These are phyloP conservation scores for Ambastaia sidthimunki DNA, from an alignment of 2,797 vertebrate species.

Conservation along the genomic window DNA sequence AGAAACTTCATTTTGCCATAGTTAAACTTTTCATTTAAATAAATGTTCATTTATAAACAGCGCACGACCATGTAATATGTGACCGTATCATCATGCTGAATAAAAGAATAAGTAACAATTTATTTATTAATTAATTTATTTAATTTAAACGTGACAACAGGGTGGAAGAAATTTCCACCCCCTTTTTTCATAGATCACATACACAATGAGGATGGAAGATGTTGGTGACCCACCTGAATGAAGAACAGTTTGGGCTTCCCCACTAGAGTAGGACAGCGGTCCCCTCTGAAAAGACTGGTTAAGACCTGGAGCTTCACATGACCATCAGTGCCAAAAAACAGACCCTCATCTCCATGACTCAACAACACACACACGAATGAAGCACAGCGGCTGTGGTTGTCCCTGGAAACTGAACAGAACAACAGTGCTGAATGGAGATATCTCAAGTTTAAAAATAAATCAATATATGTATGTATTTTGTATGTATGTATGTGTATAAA, in stretches of 20 bases:
- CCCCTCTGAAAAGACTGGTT: conserved; percentile 77
- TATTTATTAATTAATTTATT: no score
- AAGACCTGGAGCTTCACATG: conserved; percentile 69
- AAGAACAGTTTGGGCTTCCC: conserved; percentile 85
- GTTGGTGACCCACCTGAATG: conserved; percentile 75
- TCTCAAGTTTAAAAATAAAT: neutral
- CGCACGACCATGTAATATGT: no score
- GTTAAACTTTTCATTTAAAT: no score
- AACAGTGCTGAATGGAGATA: neutral
- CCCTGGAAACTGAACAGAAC: conserved; percentile 67
- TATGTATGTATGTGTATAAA: no score
- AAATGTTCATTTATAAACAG: no score
- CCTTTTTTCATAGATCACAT: neutral
- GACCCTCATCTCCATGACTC: conserved; percentile 81
- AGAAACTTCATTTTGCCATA: no score
- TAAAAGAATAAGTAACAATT: no score
- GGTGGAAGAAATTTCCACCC: neutral
- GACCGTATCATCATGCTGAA: no score
- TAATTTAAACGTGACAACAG: no score
- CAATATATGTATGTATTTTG: no score
- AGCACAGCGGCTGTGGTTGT: conserved; percentile 75
- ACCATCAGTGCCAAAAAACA: conserved; percentile 78
- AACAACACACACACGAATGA: conserved; percentile 78
- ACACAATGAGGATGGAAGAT: neutral
- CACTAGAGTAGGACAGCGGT: conserved; percentile 74